Evolutionary conservation across 2,113 vertebrate genomes (phyloP).

Genomic region (Clarias magur): DNA sequence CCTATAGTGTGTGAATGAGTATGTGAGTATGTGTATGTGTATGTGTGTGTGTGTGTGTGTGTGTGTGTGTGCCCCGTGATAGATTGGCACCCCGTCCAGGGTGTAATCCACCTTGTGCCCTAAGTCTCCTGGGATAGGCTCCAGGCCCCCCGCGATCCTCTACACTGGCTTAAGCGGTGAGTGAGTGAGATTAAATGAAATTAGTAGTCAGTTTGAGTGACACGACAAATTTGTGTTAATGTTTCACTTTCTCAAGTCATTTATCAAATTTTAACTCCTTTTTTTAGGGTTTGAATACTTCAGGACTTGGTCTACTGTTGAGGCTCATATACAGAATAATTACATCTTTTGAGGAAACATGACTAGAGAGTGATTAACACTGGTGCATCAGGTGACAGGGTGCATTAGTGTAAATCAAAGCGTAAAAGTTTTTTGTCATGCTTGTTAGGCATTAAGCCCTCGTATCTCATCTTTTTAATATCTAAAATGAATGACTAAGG

Average conservation of each 20-base stretch:
- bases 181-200: background rate
- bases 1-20: too few species aligned
- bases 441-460: background rate
- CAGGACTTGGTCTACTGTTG: background rate
- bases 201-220: background rate
- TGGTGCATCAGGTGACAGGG: background rate
- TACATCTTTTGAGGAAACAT: background rate
- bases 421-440: background rate
- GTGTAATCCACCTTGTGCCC: too few species aligned
- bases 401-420: background rate
- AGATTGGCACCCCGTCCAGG: too few species aligned
- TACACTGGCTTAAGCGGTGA: too few species aligned
- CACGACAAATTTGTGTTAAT: background rate
- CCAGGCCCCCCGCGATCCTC: too few species aligned
- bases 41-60: too few species aligned
- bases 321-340: background rate
- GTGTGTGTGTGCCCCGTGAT: too few species aligned
- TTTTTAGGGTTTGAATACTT: background rate
- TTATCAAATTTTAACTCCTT: background rate
- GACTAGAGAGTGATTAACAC: background rate
- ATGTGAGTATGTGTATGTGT: too few species aligned
- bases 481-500: too few species aligned
- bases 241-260: background rate
- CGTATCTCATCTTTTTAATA: background rate
- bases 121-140: too few species aligned